These are phyloP conservation scores for Xylocampa areola DNA, from an alignment of 2,888 invertebrate species.

Conservation along the genomic window DNA sequence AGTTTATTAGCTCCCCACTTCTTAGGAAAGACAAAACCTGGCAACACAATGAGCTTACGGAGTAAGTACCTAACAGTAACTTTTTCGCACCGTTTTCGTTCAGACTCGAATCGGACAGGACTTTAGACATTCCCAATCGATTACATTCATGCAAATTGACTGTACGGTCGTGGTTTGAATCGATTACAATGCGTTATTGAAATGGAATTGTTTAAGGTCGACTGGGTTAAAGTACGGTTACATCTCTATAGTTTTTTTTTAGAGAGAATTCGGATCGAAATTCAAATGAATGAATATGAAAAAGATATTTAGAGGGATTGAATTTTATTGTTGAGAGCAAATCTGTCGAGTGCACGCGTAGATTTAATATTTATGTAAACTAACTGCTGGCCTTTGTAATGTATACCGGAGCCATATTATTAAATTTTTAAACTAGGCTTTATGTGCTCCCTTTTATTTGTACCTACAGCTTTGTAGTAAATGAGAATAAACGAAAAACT, in stretches of 20 bases:
- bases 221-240: constrained; percentile 23
- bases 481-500: too few relatives aligned
- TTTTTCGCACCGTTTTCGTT: constrained; percentile 40
- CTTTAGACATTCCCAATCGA: constrained; percentile 50
- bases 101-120: constrained; percentile 32
- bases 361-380: background rate
- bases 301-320: background rate
- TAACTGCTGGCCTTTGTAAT: too few relatives aligned
- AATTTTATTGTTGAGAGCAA: background rate
- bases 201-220: constrained; percentile 48
- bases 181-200: constrained; percentile 50
- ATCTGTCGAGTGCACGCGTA: background rate
- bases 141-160: constrained; percentile 49
- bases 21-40: constrained; percentile 3
- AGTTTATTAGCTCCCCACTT: background rate
- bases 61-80: constrained; percentile 35
- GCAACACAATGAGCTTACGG: constrained; percentile 14
- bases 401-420: too few relatives aligned
- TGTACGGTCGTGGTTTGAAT: constrained; percentile 47
- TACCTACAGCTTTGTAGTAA: too few relatives aligned
- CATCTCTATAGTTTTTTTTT: constrained; percentile 27
- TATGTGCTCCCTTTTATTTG: too few relatives aligned
- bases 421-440: too few relatives aligned
- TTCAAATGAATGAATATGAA: constrained; percentile 9
- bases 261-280: constrained; percentile 16